Base-by-base conservation (phyloP, 2,113 vertebrate species). In the Colistium nudipinnis region DNA sequence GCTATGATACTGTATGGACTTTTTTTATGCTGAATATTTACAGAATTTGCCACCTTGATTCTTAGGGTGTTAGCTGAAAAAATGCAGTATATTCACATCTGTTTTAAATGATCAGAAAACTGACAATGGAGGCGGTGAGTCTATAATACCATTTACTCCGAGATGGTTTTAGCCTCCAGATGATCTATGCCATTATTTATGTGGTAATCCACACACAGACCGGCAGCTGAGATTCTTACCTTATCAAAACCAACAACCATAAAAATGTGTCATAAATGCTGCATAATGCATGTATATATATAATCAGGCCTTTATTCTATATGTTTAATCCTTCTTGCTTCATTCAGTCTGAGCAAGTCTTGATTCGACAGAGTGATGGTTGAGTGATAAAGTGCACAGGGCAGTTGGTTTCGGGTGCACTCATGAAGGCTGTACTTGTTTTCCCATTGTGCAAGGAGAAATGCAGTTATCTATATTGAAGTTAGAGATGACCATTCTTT, bases 81-180 rank as follows among this genome's bases (percentile, higher is more conserved):
- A 7, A 11, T 35, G 11, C 27, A 54, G 13, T 27, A 28, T 16
- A 52, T 59, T 59, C 31, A 7, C 48, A n/a, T 48, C 41, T 31
- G 1, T 20, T 8, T n/a, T 22, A n/a, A 3, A 35, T 51, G 25
- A 43, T 12, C 16, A 9, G 4, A 2, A 11, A 67, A 55, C 24
- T 5, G 10, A 53, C 19, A 30, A 20, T 33, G 77, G 53, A 78
- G 83, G 78, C 71, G 70, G 69, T 6, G 35, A 41, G 61, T 70
- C 62, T 62, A 45, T 74, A 76, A 79, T 62, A 66, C 81, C 61
- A 63, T 71, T 84, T 80, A 89, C 88, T 89, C 85, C 65, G 35
- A 38, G 80, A 64, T 38, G 47, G 87, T 80, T 83, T 89, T 86
- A 88, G 83, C 75, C 80, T 64, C 66, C 75, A 83, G 83, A 87